Conservation (phyloP, 2,113 vertebrate genomes). For the Bubalus kerabau region DNA sequence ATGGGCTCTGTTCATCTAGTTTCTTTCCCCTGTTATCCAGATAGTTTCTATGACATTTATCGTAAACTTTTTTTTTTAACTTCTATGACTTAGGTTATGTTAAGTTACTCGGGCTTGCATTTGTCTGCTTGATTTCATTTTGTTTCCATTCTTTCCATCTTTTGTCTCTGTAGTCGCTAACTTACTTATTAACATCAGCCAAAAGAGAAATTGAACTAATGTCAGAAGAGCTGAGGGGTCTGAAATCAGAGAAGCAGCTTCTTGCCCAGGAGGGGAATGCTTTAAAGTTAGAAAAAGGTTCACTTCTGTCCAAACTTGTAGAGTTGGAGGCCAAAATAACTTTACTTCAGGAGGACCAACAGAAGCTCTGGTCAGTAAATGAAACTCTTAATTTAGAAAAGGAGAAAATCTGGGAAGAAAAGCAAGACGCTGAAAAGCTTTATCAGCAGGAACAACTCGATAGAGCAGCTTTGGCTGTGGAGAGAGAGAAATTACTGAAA, state of each 20-base stretch:
- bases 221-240: slow-evolving; percentile 89
- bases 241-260: slow-evolving; percentile 87
- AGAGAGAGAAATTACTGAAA: slow-evolving; percentile 76
- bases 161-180: slow-evolving; percentile 92
- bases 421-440: slow-evolving; percentile 78
- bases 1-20: neutral
- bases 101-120: slow-evolving; percentile 74
- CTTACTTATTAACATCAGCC: slow-evolving; percentile 92
- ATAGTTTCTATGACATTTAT: neutral
- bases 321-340: slow-evolving; percentile 81
- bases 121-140: slow-evolving; percentile 83
- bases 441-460: slow-evolving; percentile 76
- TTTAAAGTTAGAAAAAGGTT: slow-evolving; percentile 84
- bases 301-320: slow-evolving; percentile 81
- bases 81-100: neutral
- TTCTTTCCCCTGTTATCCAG: neutral
- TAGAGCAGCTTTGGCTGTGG: slow-evolving; percentile 68
- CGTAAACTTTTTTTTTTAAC: neutral
- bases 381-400: slow-evolving; percentile 81
- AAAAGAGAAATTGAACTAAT: slow-evolving; percentile 90
- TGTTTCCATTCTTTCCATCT: slow-evolving; percentile 80
- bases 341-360: slow-evolving; percentile 78
- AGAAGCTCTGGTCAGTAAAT: slow-evolving; percentile 78
- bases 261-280: slow-evolving; percentile 82
- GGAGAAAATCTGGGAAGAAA: slow-evolving; percentile 76